Base-by-base conservation (phyloP, 2,888 invertebrate species). In the Morpho helenor region DNA sequence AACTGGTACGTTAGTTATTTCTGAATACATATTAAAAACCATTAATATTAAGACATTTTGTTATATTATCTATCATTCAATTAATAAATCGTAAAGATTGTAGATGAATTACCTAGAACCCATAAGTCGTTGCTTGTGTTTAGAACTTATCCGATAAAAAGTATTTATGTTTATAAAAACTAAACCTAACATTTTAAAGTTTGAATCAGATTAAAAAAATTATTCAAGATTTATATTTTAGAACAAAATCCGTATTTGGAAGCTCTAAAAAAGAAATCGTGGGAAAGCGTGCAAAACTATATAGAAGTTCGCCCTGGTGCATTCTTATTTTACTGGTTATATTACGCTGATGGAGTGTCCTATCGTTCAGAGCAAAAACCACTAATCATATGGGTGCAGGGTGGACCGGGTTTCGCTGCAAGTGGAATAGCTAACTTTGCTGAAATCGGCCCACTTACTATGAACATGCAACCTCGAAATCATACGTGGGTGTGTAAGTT, bases 301-400 rank as follows among this genome's bases (percentile, higher is more conserved):
- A 93, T 94, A 1, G 92, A 93, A 73, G 95, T 97, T 0, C 92
- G 96, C 0, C 91, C 92, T 2, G 93, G 94, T 0, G 96, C 96
- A 0, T 93, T 94, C 68, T 93, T 96, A 87, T 97, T 97, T 80
- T 97, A 96, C 91, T 97, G 97, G 96, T 86, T 97, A n/a, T 96
- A 95, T 76, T 95, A 94, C 71, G 95, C 95, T 16, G 94, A 94
- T 16, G 93, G 94, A 0, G 91, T 91, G 52, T 91, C 91, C 0
- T 63, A 74, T 3, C 91, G 88, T 5, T 77, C 93, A 83, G 41
- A 93, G 8, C 87, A 89, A 39, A 87, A 88, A 57, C 97, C 97
- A 0, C 79, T 97, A 7, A 89, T 96, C 48, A 94, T 98, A 72
- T 97, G 97, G 97, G 91, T 97, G 22, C 95, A 97, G 92, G 97